These are phyloP conservation scores for Plagodis dolabraria DNA, from an alignment of 2,888 invertebrate genomes.

Conservation along the genomic window DNA sequence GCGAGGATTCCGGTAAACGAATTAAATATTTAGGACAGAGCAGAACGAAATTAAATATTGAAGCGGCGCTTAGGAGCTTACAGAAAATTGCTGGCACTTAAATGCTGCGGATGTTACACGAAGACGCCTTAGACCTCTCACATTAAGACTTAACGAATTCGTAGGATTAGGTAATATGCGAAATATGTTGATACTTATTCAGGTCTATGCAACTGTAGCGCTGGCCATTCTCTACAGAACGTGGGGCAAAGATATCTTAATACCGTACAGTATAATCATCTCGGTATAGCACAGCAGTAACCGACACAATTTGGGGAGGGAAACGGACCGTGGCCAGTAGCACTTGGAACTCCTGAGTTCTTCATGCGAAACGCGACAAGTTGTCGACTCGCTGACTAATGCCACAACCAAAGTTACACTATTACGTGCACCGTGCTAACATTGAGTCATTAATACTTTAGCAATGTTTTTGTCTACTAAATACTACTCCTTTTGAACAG, in stretches of 20 bases:
- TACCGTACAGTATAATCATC: conserved; percentile 1
- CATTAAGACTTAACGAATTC: too few relatives aligned
- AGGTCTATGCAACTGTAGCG: too few relatives aligned
- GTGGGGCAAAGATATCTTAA: conserved; percentile 7
- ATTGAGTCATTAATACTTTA: too few relatives aligned
- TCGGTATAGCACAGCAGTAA: conserved; percentile 39
- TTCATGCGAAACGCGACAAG: conserved; percentile 62
- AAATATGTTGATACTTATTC: too few relatives aligned
- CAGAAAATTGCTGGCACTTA: conserved; percentile 23
- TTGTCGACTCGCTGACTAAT: conserved; percentile 50
- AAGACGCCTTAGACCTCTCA: not conserved
- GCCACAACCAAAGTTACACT: conserved; percentile 37
- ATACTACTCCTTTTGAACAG: too few relatives aligned
- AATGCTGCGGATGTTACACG: not conserved
- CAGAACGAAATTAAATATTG: conserved; percentile 39
- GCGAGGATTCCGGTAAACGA: conserved; percentile 32
- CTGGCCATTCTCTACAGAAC: not conserved
- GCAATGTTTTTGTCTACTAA: too few relatives aligned
- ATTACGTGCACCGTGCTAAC: conserved; percentile 1
- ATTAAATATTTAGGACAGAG: conserved; percentile 38
- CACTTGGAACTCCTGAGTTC: conserved; percentile 42
- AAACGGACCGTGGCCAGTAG: conserved; percentile 46
- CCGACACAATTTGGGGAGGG: conserved; percentile 49
- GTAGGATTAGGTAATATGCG: too few relatives aligned
- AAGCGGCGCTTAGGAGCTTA: conserved; percentile 34